phyloP scores from a whole-genome alignment of 2,888 invertebrate genomes.

The Calameuta pallipes region DNA sequence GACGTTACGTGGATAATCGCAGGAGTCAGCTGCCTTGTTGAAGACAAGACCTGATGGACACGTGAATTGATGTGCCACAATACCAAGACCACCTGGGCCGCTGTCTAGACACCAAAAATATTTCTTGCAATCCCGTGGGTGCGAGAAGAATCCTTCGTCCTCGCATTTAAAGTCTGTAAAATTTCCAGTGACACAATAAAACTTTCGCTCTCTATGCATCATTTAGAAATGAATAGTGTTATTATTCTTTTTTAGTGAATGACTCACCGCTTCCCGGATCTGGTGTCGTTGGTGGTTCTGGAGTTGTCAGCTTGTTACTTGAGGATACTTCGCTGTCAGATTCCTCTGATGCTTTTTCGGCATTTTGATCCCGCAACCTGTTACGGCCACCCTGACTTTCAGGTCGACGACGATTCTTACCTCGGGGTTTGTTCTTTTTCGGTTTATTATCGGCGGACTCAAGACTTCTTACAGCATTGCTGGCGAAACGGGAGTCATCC shows the following conservation, averaged over 20 bases:
- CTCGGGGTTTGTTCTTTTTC: constrained; percentile 30
- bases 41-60: constrained; percentile 93
- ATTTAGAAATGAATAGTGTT: constrained; percentile 5
- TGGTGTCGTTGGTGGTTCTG: constrained; percentile 89
- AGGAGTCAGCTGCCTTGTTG: constrained; percentile 91
- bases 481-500: constrained; percentile 25
- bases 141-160: constrained; percentile 92
- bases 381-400: constrained; percentile 34
- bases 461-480: constrained; percentile 14
- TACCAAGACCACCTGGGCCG: constrained; percentile 88
- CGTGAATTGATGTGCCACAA: constrained; percentile 92
- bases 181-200: constrained; percentile 1
- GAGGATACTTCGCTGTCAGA: constrained; percentile 65
- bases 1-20: constrained; percentile 91
- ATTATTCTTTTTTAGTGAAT: neutral
- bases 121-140: constrained; percentile 93
- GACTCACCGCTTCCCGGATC: constrained; percentile 83
- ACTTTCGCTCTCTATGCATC: neutral
- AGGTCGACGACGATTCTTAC: constrained; percentile 1
- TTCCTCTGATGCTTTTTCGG: constrained; percentile 65
- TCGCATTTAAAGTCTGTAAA: constrained; percentile 86
- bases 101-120: constrained; percentile 95
- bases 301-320: constrained; percentile 72
- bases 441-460: constrained; percentile 8
- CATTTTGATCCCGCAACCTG: constrained; percentile 41